A percentile compares a stretch with the other conserved stretches of the same genome.
Conservation (phyloP, 1,140 invertebrate species). For the Drosophila sechellia region DNA sequence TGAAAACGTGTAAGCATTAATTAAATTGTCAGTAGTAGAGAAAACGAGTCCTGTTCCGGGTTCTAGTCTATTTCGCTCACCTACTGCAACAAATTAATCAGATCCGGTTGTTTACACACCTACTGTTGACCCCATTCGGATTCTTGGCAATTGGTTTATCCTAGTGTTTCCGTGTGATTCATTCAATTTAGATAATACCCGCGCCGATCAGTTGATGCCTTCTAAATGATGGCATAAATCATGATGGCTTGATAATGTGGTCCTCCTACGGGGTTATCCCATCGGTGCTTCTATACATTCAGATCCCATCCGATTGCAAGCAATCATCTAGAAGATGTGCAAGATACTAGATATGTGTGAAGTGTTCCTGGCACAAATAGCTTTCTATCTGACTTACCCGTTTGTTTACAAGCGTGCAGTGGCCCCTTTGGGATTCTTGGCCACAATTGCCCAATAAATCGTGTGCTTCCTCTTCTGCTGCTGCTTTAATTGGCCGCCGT, state of each 20-base stretch:
- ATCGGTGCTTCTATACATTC: too few relatives aligned
- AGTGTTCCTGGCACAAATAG: neutral
- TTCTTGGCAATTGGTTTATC: slow-evolving; percentile 16
- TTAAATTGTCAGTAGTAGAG: slow-evolving; percentile 37
- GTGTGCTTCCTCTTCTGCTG: slow-evolving; percentile 1
- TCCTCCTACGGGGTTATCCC: too few relatives aligned
- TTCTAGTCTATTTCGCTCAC: slow-evolving; percentile 7
- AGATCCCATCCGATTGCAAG: neutral
- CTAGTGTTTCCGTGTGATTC: slow-evolving; percentile 3
- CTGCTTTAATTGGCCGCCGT: slow-evolving; percentile 33
- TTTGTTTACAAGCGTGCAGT: slow-evolving; percentile 4
- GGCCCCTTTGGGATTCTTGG: slow-evolving; percentile 21
- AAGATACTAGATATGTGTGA: neutral
- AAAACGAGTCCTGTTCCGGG: slow-evolving; percentile 33
- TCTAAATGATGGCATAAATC: neutral
- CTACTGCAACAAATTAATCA: slow-evolving; percentile 15
- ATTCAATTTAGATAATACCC: neutral
- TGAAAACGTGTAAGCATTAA: slow-evolving; percentile 34
- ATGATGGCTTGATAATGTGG: neutral
- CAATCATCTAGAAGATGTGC: neutral
- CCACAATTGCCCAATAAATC: slow-evolving; percentile 22
- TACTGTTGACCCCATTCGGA: slow-evolving; percentile 2
- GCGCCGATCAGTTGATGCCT: too few relatives aligned
- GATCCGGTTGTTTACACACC: slow-evolving; percentile 18
- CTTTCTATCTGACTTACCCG: neutral